These are phyloP conservation scores for Cavia porcellus DNA, from an alignment of 2,113 vertebrate genomes.

Conservation along the genomic window DNA sequence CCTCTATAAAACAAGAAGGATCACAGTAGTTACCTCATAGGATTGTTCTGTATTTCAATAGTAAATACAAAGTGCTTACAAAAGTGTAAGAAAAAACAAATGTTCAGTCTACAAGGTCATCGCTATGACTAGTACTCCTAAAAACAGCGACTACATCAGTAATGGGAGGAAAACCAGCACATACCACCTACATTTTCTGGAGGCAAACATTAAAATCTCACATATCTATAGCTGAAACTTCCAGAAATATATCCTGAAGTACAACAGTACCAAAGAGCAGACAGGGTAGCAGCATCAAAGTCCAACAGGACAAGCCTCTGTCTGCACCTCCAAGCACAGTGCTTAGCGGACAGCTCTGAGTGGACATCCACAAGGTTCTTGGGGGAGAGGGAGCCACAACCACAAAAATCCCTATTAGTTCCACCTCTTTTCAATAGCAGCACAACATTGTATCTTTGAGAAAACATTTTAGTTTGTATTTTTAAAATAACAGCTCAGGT, in stretches of 20 bases:
- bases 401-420: neutral
- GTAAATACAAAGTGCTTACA: neutral
- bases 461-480: conserved; percentile 49
- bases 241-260: neutral
- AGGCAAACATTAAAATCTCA: neutral
- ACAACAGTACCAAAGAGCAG: neutral
- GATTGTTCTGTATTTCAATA: neutral
- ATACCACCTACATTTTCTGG: neutral
- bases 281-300: conserved; percentile 14
- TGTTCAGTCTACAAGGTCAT: neutral
- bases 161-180: neutral
- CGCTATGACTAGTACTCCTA: neutral
- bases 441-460: neutral
- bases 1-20: neutral
- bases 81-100: neutral
- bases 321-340: conserved; percentile 1
- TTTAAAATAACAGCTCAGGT: conserved; percentile 44
- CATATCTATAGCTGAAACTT: neutral
- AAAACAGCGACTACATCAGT: neutral
- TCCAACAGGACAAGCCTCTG: conserved; percentile 57
- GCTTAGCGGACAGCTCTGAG: neutral
- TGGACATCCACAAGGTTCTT: neutral
- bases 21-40: neutral
- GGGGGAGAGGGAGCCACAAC: neutral
- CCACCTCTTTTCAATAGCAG: neutral